Base-by-base conservation (phyloP, 2,888 invertebrate genomes). In the Elegia similella region DNA sequence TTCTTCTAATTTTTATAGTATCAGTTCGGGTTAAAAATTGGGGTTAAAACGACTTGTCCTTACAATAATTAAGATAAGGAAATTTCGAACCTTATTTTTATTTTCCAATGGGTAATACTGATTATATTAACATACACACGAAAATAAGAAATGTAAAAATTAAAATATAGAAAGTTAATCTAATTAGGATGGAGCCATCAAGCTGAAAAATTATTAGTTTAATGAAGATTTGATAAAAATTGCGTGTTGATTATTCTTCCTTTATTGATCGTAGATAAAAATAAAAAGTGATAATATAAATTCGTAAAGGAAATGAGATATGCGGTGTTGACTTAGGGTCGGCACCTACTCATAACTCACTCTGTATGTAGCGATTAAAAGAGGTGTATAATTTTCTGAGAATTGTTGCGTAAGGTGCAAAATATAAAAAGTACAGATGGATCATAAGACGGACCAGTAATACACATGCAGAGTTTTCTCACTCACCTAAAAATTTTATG, bases 291-390 rank as follows among this genome's bases (percentile, higher is more conserved):
- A 12, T 34, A 55, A 44, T 44, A 56, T 56, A 47, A 47, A 55
- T 44, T 46, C 32, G 38, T 34, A 38, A 42, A 42, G 34, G 17
- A 32, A 56, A 56, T 56, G 56, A 56, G 38, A 48, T 13, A 42
- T 56, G 29, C 23, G n/a, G 42, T 56, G 56, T 56, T 48, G 56
- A 56, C 23, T 50, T 48, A 30, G 42, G 56, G 42, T 48, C 56
- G 48, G 34, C 48, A 30, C 38, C 48, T 12, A 30, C 13, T 29
- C 56, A 56, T 56, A 50, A 56, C 29, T 56, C 56, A 56, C 38
- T 30, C 38, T 29, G 15, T 42, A 47, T 6, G 13, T 5, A 42
- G 15, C 42, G 15, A 48, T 42, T 42, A 56, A 56, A 56, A 50
- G 10, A 56, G 29, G 38, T 34, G 47, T 48, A 42, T 42, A 48